Conservation (phyloP, 1,140 invertebrate genomes). For the Eurytemora carolleeae region DNA sequence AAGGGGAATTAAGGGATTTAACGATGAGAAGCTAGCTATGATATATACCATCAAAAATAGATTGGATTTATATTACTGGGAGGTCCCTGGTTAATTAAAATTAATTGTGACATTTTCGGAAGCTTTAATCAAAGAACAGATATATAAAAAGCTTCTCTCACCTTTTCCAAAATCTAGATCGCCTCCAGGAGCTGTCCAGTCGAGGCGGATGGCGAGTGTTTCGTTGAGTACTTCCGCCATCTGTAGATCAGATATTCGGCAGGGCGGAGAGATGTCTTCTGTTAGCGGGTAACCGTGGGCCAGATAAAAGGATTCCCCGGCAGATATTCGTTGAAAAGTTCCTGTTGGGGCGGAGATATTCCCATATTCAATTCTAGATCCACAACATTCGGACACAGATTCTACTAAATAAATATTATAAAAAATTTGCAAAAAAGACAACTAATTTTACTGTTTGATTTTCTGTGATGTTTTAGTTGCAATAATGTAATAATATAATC, state of each 20-base stretch:
- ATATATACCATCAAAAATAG: too few species aligned
- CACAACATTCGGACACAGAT: slow-evolving; percentile 21
- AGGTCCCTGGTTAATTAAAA: too few species aligned
- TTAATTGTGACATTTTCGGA: too few species aligned
- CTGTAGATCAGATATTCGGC: slow-evolving; percentile 20
- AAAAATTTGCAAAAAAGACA: not conserved
- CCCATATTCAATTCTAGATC: slow-evolving; percentile 20
- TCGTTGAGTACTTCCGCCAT: slow-evolving; percentile 20
- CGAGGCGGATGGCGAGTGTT: slow-evolving; percentile 21
- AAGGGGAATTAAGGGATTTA: too few species aligned
- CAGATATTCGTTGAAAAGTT: slow-evolving; percentile 20
- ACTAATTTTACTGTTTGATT: not conserved
- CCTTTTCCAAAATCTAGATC: slow-evolving; percentile 24
- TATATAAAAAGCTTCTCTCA: slow-evolving; percentile 14
- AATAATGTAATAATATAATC: too few species aligned
- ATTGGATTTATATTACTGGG: too few species aligned
- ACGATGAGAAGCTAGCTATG: too few species aligned
- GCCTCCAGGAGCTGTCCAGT: slow-evolving; percentile 24
- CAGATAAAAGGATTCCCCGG: slow-evolving; percentile 19
- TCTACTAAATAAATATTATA: not conserved
- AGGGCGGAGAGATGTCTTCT: slow-evolving; percentile 21
- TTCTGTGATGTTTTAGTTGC: too few species aligned
- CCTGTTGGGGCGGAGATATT: slow-evolving; percentile 20
- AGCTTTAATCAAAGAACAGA: too few species aligned
- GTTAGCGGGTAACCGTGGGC: slow-evolving; percentile 18